These are phyloP conservation scores for Hedya salicella DNA, from an alignment of 2,888 invertebrate genomes.

Conservation along the genomic window DNA sequence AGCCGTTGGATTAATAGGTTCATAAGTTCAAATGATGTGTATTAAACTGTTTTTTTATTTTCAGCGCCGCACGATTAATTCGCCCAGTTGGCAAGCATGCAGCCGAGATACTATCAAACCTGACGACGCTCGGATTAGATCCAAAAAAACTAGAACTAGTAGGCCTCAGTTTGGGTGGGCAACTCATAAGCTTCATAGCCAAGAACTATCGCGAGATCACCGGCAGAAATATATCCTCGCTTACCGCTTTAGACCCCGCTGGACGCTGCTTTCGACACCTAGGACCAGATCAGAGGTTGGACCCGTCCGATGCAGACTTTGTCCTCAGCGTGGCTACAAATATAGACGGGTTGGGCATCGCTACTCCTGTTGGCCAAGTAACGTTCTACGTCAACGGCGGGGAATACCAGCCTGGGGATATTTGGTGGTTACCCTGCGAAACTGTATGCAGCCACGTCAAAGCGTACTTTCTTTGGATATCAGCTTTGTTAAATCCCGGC, in stretches of 20 bases:
- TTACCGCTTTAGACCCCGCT: constrained; percentile 51
- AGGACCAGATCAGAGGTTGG: constrained; percentile 48
- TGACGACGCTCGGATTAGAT: constrained; percentile 47
- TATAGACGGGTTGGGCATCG: constrained; percentile 50
- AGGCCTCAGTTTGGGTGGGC: constrained; percentile 52
- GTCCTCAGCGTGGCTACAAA: constrained; percentile 49
- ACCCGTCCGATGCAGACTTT: constrained; percentile 50
- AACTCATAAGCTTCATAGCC: constrained; percentile 51
- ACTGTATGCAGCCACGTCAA: constrained; percentile 60
- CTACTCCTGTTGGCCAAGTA: constrained; percentile 50
- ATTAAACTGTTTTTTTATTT: constrained; percentile 45
- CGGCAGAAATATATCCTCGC: constrained; percentile 46
- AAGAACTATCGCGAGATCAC: constrained; percentile 49
- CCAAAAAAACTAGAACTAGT: constrained; percentile 47
- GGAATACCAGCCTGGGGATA: constrained; percentile 63
- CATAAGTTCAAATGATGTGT: no score
- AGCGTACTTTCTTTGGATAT: constrained; percentile 58
- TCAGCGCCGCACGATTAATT: constrained; percentile 54
- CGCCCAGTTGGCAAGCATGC: constrained; percentile 47
- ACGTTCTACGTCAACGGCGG: constrained; percentile 56
- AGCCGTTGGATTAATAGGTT: no score
- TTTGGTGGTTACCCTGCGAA: constrained; percentile 57
- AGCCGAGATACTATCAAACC: constrained; percentile 58
- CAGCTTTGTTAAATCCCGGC: constrained; percentile 57
- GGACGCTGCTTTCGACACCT: constrained; percentile 52